phyloP scores from a whole-genome alignment of 2,888 invertebrate species.

The Volucella inanis region DNA sequence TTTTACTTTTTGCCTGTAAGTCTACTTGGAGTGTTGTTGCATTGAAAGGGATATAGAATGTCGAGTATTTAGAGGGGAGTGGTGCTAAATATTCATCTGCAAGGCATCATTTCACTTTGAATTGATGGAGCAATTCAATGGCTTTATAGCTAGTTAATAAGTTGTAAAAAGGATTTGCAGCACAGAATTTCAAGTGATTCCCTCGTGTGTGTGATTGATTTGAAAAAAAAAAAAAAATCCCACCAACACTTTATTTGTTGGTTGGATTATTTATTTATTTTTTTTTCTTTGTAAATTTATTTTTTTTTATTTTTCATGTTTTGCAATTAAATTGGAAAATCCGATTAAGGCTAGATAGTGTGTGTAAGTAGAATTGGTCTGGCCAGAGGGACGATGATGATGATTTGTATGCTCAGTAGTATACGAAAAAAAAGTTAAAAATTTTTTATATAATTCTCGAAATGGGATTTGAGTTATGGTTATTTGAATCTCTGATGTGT shows the following conservation, averaged over 20 bases:
- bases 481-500: neutral
- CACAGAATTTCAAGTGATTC: constrained; percentile 55
- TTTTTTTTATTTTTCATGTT: neutral
- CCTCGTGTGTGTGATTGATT: constrained; percentile 42
- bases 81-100: constrained; percentile 41
- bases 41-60: constrained; percentile 3
- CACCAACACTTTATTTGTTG: too few species aligned
- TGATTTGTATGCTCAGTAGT: too few species aligned
- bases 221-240: constrained; percentile 11
- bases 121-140: constrained; percentile 70
- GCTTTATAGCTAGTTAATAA: constrained; percentile 67
- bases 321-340: neutral
- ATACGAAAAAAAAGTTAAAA: too few species aligned
- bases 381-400: neutral
- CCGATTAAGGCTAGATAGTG: neutral
- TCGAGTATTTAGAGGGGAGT: neutral
- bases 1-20: constrained; percentile 21
- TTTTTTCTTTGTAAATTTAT: constrained; percentile 5
- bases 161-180: constrained; percentile 56
- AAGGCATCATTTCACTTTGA: constrained; percentile 50
- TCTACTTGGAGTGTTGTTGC: constrained; percentile 19
- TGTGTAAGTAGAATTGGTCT: neutral
- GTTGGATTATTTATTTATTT: neutral
- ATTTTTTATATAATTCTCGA: neutral
- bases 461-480: constrained; percentile 12